phyloP scores from a whole-genome alignment of 2,797 vertebrate species.

The Molossus molossus region DNA sequence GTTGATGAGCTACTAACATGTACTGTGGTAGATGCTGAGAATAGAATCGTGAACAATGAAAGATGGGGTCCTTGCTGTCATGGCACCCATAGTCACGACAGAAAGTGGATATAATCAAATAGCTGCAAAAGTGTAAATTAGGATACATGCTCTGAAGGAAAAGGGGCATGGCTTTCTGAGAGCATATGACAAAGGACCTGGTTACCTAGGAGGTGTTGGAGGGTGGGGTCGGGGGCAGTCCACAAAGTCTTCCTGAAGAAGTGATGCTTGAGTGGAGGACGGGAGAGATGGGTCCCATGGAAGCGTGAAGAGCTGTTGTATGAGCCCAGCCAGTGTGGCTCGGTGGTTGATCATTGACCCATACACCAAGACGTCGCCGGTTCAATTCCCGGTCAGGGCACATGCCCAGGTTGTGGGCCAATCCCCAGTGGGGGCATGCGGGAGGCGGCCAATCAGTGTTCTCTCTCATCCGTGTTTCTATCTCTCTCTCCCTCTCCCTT shows the following conservation, averaged over 20 bases:
- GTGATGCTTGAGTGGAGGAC: not conserved
- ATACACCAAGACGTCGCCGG: too few relatives aligned
- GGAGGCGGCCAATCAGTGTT: too few relatives aligned
- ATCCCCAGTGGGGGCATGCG: too few relatives aligned
- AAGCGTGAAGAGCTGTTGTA: not conserved
- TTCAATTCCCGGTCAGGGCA: too few relatives aligned
- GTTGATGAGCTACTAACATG: not conserved
- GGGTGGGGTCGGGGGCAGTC: accelerated
- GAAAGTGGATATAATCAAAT: not conserved
- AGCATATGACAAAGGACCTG: not conserved
- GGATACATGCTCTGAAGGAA: not conserved
- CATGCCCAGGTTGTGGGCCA: too few relatives aligned
- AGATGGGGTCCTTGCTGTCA: not conserved
- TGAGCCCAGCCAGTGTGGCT: too few relatives aligned
- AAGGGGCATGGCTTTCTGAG: not conserved
- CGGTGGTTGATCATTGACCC: too few relatives aligned
- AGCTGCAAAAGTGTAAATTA: not conserved
- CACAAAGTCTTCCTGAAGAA: not conserved
- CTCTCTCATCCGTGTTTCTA: too few relatives aligned
- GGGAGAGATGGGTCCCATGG: not conserved
- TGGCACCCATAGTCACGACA: not conserved
- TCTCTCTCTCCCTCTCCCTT: too few relatives aligned
- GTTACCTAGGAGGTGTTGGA: not conserved
- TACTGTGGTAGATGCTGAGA: not conserved
- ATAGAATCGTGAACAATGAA: not conserved